Evolutionary conservation across 2,113 vertebrate genomes (phyloP).

Genomic region (Lichenostomus cassidix): DNA sequence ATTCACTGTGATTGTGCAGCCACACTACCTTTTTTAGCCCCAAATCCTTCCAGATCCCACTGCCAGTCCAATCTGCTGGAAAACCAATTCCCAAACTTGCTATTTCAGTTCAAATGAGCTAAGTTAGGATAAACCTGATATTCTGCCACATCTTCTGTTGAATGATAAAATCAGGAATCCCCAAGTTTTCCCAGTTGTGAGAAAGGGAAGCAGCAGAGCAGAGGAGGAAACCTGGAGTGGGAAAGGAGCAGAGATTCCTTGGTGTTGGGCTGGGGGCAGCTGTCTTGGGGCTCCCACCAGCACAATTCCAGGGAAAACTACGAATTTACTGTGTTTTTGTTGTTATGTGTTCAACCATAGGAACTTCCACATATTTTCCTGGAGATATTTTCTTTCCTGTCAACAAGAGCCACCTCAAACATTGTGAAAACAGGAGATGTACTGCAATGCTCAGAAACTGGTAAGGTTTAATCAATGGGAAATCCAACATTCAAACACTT

Average conservation of each 20-base stretch:
- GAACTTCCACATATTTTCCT: background rate
- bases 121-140: background rate
- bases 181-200: background rate
- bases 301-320: background rate
- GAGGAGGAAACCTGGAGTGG: background rate
- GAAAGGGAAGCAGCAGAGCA: background rate
- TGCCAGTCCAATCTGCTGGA: background rate
- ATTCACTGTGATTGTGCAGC: background rate
- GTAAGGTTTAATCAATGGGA: slow-evolving; percentile 40
- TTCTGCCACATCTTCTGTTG: accelerated
- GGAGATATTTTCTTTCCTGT: background rate
- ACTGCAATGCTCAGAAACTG: background rate
- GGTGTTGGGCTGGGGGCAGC: background rate
- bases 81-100: background rate
- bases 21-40: background rate
- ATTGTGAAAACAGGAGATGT: background rate
- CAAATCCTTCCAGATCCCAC: background rate
- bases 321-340: accelerated
- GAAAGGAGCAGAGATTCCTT: background rate
- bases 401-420: background rate
- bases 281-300: accelerated
- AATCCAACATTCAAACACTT: slow-evolving; percentile 41
- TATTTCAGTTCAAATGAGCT: background rate
- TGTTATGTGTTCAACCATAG: background rate
- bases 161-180: background rate